These are phyloP conservation scores for Phymorhynchus buccinoides DNA, from an alignment of 1,140 invertebrate species.

Conservation along the genomic window DNA sequence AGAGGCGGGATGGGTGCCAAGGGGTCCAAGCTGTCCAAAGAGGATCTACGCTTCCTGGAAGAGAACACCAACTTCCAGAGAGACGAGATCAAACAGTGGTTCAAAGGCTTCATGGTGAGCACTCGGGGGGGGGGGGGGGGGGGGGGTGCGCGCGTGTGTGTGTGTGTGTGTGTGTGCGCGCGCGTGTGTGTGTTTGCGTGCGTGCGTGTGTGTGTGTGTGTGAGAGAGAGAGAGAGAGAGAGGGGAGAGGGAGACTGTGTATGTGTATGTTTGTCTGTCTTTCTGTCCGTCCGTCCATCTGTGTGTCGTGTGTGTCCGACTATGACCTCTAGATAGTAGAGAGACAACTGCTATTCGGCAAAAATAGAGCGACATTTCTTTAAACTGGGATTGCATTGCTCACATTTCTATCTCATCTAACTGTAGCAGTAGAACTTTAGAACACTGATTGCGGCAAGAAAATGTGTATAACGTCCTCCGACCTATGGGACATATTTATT, in stretches of 20 bases:
- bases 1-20: constrained; percentile 61
- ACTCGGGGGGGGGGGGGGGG: not conserved
- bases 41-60: constrained; percentile 71
- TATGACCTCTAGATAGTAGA: too few species aligned
- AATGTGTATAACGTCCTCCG: too few species aligned
- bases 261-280: constrained; percentile 23
- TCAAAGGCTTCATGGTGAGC: constrained; percentile 74
- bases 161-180: not conserved
- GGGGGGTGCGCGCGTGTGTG: not conserved
- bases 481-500: too few species aligned
- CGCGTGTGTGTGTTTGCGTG: not conserved
- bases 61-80: constrained; percentile 73
- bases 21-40: constrained; percentile 66
- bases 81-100: constrained; percentile 74
- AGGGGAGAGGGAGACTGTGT: not conserved
- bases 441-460: too few species aligned
- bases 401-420: too few species aligned
- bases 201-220: not conserved
- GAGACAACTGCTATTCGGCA: too few species aligned
- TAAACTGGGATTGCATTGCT: too few species aligned
- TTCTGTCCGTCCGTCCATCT: not conserved
- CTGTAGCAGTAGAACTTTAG: too few species aligned
- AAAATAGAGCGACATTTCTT: too few species aligned
- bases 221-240: too few species aligned
- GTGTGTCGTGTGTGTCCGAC: constrained; percentile 5